These are phyloP conservation scores for Octonoba sinensis DNA, from an alignment of 2,888 invertebrate genomes.

Conservation along the genomic window DNA sequence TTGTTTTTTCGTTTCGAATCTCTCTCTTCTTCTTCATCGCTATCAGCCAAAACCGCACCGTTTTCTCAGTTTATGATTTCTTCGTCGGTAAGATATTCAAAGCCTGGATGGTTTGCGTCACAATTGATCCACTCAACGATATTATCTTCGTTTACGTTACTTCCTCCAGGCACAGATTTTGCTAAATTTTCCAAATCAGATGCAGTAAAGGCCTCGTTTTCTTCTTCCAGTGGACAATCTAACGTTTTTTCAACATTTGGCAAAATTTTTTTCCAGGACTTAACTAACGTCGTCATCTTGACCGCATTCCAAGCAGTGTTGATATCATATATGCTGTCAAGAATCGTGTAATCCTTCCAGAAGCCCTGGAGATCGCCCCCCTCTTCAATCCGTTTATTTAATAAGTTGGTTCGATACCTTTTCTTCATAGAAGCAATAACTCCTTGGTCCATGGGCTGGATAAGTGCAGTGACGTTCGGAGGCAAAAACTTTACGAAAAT, in stretches of 20 bases:
- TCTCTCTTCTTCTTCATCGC: too few relatives aligned
- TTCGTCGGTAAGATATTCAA: slow-evolving; percentile 1
- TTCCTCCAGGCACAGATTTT: too few relatives aligned
- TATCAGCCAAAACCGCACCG: too few relatives aligned
- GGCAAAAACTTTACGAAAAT: too few relatives aligned
- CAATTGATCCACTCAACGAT: too few relatives aligned
- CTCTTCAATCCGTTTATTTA: background rate
- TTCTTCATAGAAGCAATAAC: slow-evolving; percentile 9
- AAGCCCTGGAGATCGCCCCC: background rate
- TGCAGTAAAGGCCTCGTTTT: background rate
- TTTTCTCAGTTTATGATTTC: background rate
- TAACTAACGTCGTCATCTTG: background rate
- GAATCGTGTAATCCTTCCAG: too few relatives aligned
- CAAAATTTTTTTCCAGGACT: too few relatives aligned
- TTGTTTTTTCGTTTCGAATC: too few relatives aligned
- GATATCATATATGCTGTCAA: background rate
- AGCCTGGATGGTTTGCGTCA: background rate
- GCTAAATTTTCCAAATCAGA: too few relatives aligned
- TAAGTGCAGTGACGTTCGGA: background rate
- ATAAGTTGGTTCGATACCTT: too few relatives aligned
- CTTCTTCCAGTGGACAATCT: background rate
- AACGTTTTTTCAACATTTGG: background rate
- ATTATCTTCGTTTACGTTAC: too few relatives aligned
- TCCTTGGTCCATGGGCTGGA: slow-evolving; percentile 29
- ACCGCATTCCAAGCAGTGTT: background rate